These are phyloP conservation scores for Ptilonorhynchus violaceus DNA, from an alignment of 2,113 vertebrate species.

Conservation along the genomic window DNA sequence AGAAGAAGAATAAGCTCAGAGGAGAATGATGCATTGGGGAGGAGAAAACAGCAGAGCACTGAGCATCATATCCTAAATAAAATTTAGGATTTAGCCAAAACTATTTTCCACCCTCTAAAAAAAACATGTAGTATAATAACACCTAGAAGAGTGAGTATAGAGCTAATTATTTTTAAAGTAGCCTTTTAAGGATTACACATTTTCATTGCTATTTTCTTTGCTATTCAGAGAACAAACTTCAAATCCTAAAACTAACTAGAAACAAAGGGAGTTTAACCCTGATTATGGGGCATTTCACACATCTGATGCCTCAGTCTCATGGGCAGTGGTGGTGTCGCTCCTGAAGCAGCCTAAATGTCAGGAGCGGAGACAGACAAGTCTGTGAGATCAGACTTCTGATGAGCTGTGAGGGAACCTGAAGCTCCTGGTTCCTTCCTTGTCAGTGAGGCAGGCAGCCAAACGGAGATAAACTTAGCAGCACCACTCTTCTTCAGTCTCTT, in stretches of 20 bases:
- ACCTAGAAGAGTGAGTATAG: background rate
- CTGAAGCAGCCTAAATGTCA: background rate
- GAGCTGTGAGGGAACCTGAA: background rate
- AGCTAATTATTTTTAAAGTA: background rate
- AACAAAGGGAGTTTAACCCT: background rate
- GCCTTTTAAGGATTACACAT: background rate
- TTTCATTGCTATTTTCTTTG: background rate
- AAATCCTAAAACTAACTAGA: background rate
- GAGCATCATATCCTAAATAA: background rate
- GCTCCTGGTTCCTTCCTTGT: background rate
- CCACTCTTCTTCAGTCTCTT: background rate
- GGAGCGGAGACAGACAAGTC: background rate
- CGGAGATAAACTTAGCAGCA: background rate
- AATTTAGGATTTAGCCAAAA: background rate
- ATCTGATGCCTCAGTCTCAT: background rate
- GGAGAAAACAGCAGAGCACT: background rate
- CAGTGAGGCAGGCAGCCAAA: background rate
- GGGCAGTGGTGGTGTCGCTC: accelerated
- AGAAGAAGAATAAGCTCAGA: background rate
- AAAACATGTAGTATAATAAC: background rate
- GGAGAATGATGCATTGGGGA: background rate
- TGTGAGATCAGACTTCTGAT: background rate
- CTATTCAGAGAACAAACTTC: background rate
- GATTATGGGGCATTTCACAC: background rate
- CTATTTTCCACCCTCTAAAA: background rate